Base-by-base conservation (phyloP, 2,797 vertebrate genomes). In the Syngnathus acus region DNA sequence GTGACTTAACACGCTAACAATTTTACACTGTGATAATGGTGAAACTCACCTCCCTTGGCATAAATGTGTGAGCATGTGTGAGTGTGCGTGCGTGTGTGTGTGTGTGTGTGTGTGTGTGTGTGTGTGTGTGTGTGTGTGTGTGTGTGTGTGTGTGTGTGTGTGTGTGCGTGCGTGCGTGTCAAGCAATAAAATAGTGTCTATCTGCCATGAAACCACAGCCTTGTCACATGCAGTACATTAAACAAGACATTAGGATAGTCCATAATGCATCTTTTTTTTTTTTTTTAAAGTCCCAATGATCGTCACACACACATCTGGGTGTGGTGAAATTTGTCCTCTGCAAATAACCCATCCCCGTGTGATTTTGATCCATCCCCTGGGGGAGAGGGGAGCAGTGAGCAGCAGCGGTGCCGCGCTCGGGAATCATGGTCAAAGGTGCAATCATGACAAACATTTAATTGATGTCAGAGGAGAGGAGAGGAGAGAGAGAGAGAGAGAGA, bases 151-250 rank as follows among this genome's bases (percentile, higher is more conserved):
- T 2, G 58, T 5, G 37, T 11, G 38, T 19, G 38, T 9, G 14
- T 39, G 58, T 10, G 59, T 10, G 39, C 11, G 17, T 42, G 38
- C 19, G 19, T 40, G 17, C 43, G 39, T 61, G 61, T 23, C 6
- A 50, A 50, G 39, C 21, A 14, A 43, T 23, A 26, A 13, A 48
- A 59, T 63, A 64, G 54, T 53, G 19, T 66, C 69, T 65, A 79
- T 82, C 72, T 67, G 76, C 77, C 73, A 78, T 50, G 61, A 73
- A 82, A 84, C 79, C 82, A 78, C 79, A 80, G 76, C 50, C 71
- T 71, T 71, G 77, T 77, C 72, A 80, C 76, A 80, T 70, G 71
- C 67, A 78, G 72, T 85, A 71, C 85, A 86, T 86, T 88, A 85
- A 86, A 55, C 82, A 64, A 48, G 58, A 79, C 80, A 86, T 85